phyloP scores from a whole-genome alignment of 2,888 invertebrate genomes.

The Drosophila leonis region DNA sequence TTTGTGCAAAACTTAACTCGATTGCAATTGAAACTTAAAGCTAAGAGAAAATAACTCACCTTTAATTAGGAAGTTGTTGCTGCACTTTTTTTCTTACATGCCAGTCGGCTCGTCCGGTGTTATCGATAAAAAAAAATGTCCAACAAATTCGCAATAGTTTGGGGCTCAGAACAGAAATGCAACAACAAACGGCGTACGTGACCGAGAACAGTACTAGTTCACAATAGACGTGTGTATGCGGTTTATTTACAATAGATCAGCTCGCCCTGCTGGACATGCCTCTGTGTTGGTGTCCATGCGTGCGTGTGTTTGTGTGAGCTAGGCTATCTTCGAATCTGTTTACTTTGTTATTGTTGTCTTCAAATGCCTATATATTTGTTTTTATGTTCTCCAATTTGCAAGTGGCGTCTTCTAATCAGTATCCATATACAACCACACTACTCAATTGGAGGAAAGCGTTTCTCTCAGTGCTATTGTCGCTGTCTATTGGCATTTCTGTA shows the following conservation, averaged over 20 bases:
- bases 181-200: slow-evolving; percentile 73
- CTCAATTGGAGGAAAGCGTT: slow-evolving; percentile 30
- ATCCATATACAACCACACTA: slow-evolving; percentile 22
- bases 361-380: slow-evolving; percentile 3
- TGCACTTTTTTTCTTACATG: slow-evolving; percentile 21
- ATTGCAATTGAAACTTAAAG: slow-evolving; percentile 25
- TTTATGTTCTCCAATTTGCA: slow-evolving; percentile 4
- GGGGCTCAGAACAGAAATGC: slow-evolving; percentile 41
- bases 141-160: slow-evolving; percentile 47
- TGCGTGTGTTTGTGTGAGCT: slow-evolving; percentile 9
- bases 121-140: slow-evolving; percentile 33
- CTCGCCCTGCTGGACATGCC: slow-evolving; percentile 48
- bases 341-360: slow-evolving; percentile 6
- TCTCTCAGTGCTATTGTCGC: slow-evolving; percentile 6
- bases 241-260: slow-evolving; percentile 77
- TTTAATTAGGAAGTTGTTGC: slow-evolving; percentile 5
- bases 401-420: slow-evolving; percentile 43
- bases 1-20: slow-evolving; percentile 42
- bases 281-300: slow-evolving; percentile 9
- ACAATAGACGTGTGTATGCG: slow-evolving; percentile 64
- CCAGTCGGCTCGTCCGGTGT: slow-evolving; percentile 29
- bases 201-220: slow-evolving; percentile 70
- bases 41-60: slow-evolving; percentile 51
- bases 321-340: slow-evolving; percentile 17
- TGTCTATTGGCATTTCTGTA: slow-evolving; percentile 17